Base-by-base conservation (phyloP, 2,113 vertebrate genomes). In the Nothocercus julius region DNA sequence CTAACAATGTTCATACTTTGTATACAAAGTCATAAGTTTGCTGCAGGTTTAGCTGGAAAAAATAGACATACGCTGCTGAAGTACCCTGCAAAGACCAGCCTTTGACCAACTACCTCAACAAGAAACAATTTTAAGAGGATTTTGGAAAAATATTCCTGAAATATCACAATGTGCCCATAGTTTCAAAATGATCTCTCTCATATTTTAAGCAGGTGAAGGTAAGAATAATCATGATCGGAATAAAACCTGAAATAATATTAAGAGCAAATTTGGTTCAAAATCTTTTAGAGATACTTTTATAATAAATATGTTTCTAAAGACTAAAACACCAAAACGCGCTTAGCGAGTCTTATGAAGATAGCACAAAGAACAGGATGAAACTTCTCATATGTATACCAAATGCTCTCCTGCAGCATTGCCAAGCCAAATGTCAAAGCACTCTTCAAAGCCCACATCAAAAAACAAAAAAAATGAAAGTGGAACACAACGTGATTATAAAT, bases 41-140 rank as follows among this genome's bases (percentile, higher is more conserved):
- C 76, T 95, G 89, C 8, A 5, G 40, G 85, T 90, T 92, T 62
- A 84, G n/a, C 58, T 84, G 40, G 66, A 86, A 94, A 12, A 85
- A 92, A 75, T 24, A 4, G 61, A 21, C 58, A 87, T 25, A 73
- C 64, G 40, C 69, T 89, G n/a, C 18, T 86, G 69, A 93, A 84
- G n/a, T 82, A 24, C 20, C 44, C 62, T 68, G 28, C 61, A 40
- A 75, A 0, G 3, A 30, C 32, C 93, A 81, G 49, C 12, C 79
- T 62, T 20, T 61, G 36, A 72, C 34, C 34, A 7, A n/a, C 44
- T 87, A 67, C 32, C 32, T 82, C 89, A 93, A 84, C 44, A 85
- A 4, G 20, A 92, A 93, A 76, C n/a, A 92, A 88, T 10, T 44
- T 36, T 36, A 56, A 75, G 15, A 21, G 27, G 2, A 86, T 12